These are phyloP conservation scores for Heptascelio sp. DNA, from an alignment of 2,888 invertebrate genomes.

Conservation along the genomic window DNA sequence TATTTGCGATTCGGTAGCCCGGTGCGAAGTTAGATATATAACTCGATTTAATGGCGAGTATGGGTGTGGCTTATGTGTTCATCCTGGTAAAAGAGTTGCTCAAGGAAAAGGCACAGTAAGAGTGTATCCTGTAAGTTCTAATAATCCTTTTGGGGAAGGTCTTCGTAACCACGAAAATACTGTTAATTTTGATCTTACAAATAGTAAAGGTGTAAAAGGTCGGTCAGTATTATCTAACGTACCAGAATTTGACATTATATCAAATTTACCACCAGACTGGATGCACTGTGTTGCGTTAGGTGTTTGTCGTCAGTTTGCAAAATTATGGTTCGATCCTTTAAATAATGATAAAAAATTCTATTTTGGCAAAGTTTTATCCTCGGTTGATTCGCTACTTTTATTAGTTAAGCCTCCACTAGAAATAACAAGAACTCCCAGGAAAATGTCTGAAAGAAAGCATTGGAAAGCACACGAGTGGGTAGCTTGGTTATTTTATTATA, in stretches of 20 bases:
- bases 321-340: constrained; percentile 43
- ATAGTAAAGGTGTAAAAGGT: constrained; percentile 42
- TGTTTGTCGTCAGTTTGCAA: constrained; percentile 55
- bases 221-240: constrained; percentile 43
- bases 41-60: constrained; percentile 59
- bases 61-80: constrained; percentile 62
- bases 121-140: constrained; percentile 54
- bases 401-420: constrained; percentile 31
- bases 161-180: constrained; percentile 41
- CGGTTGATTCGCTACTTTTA: constrained; percentile 34
- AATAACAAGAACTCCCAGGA: constrained; percentile 34
- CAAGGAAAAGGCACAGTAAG: constrained; percentile 57
- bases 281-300: constrained; percentile 58
- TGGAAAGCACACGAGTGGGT: constrained; percentile 49
- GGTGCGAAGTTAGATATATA: constrained; percentile 42
- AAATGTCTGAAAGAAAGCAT: constrained; percentile 25
- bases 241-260: constrained; percentile 46
- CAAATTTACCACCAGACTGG: constrained; percentile 51
- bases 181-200: background rate
- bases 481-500: background rate
- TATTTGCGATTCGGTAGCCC: constrained; percentile 61
- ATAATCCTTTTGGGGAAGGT: constrained; percentile 48
- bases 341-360: constrained; percentile 23
- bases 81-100: constrained; percentile 51
- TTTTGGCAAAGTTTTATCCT: constrained; percentile 28